These are phyloP conservation scores for honey bee (Apis mellifera) DNA, from an alignment of 1,140 invertebrate species.

Conservation along the genomic window DNA sequence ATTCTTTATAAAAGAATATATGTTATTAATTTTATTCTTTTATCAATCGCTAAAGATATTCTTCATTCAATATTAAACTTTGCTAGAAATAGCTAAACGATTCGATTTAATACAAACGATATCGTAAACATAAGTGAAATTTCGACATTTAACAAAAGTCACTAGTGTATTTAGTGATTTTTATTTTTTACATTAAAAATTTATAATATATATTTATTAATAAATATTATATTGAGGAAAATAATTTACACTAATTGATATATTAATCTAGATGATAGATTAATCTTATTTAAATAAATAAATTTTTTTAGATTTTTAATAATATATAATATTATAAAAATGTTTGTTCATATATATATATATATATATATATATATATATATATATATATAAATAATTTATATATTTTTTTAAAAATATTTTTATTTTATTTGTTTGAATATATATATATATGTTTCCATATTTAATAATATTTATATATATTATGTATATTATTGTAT, in stretches of 20 bases:
- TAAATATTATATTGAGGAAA: too few species aligned
- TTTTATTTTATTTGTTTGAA: background rate
- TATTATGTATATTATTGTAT: too few species aligned
- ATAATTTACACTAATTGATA: background rate
- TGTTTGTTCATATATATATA: background rate
- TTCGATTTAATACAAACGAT: background rate
- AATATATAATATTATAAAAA: background rate
- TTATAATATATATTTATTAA: too few species aligned
- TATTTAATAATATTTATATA: too few species aligned
- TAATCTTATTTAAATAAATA: background rate
- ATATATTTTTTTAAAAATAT: background rate
- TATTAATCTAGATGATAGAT: background rate
- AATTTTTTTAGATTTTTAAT: background rate
- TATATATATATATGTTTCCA: background rate
- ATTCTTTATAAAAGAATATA: background rate
- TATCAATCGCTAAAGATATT: conserved; percentile 10
- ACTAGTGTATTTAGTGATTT: background rate
- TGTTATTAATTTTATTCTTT: background rate
- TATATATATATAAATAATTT: background rate
- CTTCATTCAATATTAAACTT: conserved; percentile 10
- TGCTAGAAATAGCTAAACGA: conserved; percentile 29
- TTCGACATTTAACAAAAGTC: background rate
- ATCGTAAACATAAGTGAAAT: conserved; percentile 11
- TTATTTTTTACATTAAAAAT: background rate
- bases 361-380: background rate